Evolutionary conservation across 2,113 vertebrate species (phyloP).

Genomic region (Baryphthengus martii): DNA sequence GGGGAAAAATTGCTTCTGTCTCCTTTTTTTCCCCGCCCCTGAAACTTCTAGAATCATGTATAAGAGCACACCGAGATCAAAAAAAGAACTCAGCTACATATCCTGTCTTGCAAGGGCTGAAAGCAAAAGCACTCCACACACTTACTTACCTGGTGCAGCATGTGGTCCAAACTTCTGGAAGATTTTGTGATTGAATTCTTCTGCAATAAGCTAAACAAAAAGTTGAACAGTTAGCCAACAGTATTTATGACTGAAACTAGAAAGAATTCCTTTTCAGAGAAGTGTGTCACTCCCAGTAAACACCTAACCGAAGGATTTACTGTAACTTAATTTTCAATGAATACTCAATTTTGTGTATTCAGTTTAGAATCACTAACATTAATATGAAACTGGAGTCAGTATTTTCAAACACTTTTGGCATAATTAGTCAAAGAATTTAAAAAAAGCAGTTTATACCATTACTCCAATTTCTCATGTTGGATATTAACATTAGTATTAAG

Average conservation of each 20-base stretch:
- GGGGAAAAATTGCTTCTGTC: neutral
- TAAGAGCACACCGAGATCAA: neutral
- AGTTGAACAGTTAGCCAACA: neutral
- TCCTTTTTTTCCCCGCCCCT: neutral
- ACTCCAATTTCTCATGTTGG: neutral
- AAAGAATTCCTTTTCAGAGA: neutral
- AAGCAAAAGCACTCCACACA: neutral
- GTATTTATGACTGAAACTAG: neutral
- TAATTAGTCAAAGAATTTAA: neutral
- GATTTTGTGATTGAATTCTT: slow-evolving; percentile 87
- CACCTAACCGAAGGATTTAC: neutral
- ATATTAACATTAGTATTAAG: neutral
- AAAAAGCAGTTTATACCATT: neutral
- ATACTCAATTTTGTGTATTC: neutral
- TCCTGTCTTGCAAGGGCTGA: neutral
- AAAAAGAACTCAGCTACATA: neutral
- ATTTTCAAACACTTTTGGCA: neutral
- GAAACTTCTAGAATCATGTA: neutral
- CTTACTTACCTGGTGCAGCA: slow-evolving; percentile 78
- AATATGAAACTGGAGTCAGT: neutral
- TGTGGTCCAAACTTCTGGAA: slow-evolving; percentile 78
- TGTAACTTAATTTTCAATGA: neutral
- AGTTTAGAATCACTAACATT: neutral
- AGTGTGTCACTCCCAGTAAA: neutral
- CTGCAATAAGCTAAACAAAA: slow-evolving; percentile 86